Base-by-base conservation (phyloP, 2,797 vertebrate species). In the Thalassophryne amazonica region DNA sequence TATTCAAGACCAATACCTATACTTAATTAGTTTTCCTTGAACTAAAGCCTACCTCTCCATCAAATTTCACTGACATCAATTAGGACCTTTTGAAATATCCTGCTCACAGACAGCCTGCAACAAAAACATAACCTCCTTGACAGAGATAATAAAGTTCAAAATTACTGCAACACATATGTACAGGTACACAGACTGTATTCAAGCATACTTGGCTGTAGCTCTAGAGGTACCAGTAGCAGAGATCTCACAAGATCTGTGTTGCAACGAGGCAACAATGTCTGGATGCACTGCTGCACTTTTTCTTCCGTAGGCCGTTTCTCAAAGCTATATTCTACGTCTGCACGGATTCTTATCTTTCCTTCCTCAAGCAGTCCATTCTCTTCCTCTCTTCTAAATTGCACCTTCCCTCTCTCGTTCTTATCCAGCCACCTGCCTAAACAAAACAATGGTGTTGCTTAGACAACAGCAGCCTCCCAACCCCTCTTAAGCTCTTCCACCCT, bases 391-490 rank as follows among this genome's bases (percentile, higher is more conserved):
- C 59, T 64, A 34, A n/a, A 21, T 20, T 20, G 21, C 6, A 10
- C 23, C 21, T 27, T 33, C 33, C 40, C 52, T 48, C 61, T 48
- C 47, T 33, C 28, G 39, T 45, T 33, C 63, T 70, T 49, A 30
- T 50, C 52, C 73, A 74, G 69, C 71, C 76, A 81, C 73, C 80
- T 85, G 81, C 46, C 60, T 70, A 65, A 27, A 55, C 60, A 53
- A 77, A 85, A 87, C 84, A 89, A 86, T 80, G 58, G 2, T 2
- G 70, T 78, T 63, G 25, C 57, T 79, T 10, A 36, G 81, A 59
- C 73, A 80, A 87, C 81, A 69, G 39, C 39, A 14, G 60, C 77
- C 74, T 76, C 76, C 76, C 75, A 64, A 50, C 64, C 59, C 20
- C 76, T 65, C 59, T 60, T 49, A 49, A 70, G 60, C 54, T 60